A percentile compares a stretch with the other conserved stretches of the same genome.
These are phyloP conservation scores for Toxotes lorentzi DNA, from an alignment of 2,797 vertebrate species.

Conservation along the genomic window DNA sequence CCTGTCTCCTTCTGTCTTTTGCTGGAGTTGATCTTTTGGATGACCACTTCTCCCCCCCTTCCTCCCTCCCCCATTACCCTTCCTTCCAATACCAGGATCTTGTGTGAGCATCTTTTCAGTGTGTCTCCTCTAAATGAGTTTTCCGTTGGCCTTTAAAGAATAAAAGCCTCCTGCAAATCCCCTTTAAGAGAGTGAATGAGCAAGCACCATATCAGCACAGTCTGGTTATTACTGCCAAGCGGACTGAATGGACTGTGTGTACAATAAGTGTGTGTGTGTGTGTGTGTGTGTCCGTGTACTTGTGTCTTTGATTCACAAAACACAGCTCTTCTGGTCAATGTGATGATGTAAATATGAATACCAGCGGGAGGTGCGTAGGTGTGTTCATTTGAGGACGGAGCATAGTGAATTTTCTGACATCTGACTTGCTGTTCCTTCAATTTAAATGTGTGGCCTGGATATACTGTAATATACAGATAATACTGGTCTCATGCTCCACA, in stretches of 20 bases:
- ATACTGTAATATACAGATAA: constrained; percentile 16
- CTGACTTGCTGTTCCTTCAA: constrained; percentile 14
- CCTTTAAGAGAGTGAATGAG: constrained; percentile 33
- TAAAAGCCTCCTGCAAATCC: constrained; percentile 52
- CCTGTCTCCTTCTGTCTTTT: neutral
- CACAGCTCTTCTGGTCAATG: constrained; percentile 15
- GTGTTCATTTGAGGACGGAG: constrained; percentile 19
- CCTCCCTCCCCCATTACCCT: neutral
- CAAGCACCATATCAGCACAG: constrained; percentile 31
- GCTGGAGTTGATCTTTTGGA: constrained; percentile 23
- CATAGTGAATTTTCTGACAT: constrained; percentile 25
- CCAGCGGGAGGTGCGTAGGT: constrained; percentile 5
- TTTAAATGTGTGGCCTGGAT: constrained; percentile 25
- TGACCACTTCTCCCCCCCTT: neutral
- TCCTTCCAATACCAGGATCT: constrained; percentile 30
- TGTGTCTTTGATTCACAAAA: constrained; percentile 33
- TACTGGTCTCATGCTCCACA: constrained; percentile 11
- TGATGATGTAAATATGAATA: constrained; percentile 43
- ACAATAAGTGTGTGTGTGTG: constrained; percentile 12
- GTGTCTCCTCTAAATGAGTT: constrained; percentile 44
- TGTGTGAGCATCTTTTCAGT: constrained; percentile 34
- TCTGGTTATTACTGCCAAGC: constrained; percentile 44
- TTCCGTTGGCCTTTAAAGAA: constrained; percentile 48
- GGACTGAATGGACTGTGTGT: constrained; percentile 42
- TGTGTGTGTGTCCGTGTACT: constrained; percentile 1